These are phyloP conservation scores for Venturia canescens DNA, from an alignment of 1,140 invertebrate genomes.

Conservation along the genomic window DNA sequence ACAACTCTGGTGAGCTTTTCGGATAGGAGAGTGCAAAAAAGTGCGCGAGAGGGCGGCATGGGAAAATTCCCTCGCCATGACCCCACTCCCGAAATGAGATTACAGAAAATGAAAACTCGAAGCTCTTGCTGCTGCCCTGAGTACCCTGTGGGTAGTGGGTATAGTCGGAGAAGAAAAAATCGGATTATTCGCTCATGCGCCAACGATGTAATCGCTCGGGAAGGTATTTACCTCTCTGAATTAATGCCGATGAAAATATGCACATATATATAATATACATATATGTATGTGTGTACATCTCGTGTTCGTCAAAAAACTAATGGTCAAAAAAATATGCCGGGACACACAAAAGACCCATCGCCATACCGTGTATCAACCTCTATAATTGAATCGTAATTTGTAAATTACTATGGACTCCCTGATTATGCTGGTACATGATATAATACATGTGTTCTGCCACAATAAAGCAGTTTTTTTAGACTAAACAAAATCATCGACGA, in stretches of 20 bases:
- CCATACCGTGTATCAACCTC: conserved; percentile 53
- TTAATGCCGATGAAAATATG: background rate
- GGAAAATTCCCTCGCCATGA: no score
- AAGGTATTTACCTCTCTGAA: background rate
- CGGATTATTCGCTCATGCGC: conserved; percentile 2
- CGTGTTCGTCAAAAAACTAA: conserved; percentile 11
- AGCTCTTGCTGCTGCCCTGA: no score
- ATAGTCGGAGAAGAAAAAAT: no score
- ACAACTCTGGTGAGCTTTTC: background rate
- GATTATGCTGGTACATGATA: conserved; percentile 74
- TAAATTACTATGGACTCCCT: conserved; percentile 73
- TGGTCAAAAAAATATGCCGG: background rate
- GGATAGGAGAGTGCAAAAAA: background rate
- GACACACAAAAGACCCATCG: conserved; percentile 25
- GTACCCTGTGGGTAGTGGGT: no score
- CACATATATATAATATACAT: conserved; percentile 6
- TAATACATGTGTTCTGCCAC: conserved; percentile 75
- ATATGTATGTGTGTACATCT: background rate
- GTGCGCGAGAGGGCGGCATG: background rate
- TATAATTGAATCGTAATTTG: conserved; percentile 70
- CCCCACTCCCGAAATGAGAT: background rate
- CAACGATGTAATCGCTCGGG: conserved; percentile 1
- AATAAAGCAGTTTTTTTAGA: conserved; percentile 74
- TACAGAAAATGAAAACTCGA: background rate
- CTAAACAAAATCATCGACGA: conserved; percentile 46